Evolutionary conservation across 1,140 invertebrate species (phyloP).

Genomic region (Macrocentrus cingulum): DNA sequence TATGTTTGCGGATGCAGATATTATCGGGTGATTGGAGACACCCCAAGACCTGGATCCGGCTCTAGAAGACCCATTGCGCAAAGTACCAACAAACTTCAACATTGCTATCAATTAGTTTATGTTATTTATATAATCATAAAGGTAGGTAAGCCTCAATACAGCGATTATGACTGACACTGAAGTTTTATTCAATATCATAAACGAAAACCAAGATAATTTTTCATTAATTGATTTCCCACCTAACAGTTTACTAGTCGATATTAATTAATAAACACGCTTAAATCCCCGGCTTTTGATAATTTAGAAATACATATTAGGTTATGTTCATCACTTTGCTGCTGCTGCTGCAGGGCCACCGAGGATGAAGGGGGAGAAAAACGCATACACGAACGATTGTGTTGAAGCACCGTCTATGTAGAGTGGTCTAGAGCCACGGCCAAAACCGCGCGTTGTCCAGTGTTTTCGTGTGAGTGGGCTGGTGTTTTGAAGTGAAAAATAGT

Average conservation of each 20-base stretch:
- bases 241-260: constrained; percentile 21
- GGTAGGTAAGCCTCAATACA: background rate
- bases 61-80: constrained; percentile 27
- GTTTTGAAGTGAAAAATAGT: too few relatives aligned
- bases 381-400: background rate
- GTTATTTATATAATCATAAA: constrained; percentile 36
- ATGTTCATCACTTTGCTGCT: constrained; percentile 1
- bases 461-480: too few relatives aligned
- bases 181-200: background rate
- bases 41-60: constrained; percentile 27
- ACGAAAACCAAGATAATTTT: background rate
- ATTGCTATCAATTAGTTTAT: constrained; percentile 28
- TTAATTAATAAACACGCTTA: constrained; percentile 25
- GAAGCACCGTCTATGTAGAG: too few relatives aligned
- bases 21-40: constrained; percentile 28
- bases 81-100: constrained; percentile 31
- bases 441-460: too few relatives aligned
- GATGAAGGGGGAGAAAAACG: background rate
- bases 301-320: constrained; percentile 32
- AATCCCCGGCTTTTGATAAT: constrained; percentile 11
- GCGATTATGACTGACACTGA: constrained; percentile 1
- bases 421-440: too few relatives aligned
- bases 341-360: background rate
- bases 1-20: constrained; percentile 26
- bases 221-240: background rate